Conservation (phyloP, 2,888 invertebrate genomes). For the Ormyrus thymus region DNA sequence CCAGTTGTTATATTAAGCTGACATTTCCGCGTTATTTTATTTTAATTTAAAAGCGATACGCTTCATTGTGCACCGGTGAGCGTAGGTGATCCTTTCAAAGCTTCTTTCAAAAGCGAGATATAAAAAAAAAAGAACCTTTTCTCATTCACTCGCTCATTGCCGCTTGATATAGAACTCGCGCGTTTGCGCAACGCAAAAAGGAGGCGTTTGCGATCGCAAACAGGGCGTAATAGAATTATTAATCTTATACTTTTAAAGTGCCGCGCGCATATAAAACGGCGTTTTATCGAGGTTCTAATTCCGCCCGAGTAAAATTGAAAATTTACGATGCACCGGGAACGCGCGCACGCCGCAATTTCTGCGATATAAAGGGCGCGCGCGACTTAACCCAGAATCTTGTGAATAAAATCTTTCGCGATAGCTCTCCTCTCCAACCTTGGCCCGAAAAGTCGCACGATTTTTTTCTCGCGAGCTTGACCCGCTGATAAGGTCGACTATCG, state of each 20-base stretch:
- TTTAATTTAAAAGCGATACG: not conserved
- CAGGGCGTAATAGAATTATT: no score
- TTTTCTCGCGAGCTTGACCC: not conserved
- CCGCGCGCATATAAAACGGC: no score
- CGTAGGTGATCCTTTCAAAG: not conserved
- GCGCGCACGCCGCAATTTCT: slow-evolving; percentile 3
- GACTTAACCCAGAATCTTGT: slow-evolving; percentile 37
- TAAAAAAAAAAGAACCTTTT: no score
- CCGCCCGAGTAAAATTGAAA: not conserved
- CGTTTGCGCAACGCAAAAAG: no score
- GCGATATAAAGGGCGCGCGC: not conserved
- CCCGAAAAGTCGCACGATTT: not conserved
- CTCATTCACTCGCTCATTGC: no score
- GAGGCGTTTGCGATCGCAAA: no score
- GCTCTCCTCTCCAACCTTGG: slow-evolving; percentile 11
- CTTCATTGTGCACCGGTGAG: not conserved
- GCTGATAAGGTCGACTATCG: not conserved
- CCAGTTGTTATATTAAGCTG: not conserved
- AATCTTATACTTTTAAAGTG: no score
- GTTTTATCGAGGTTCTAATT: not conserved
- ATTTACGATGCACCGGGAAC: not conserved
- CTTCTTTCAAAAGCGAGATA: not conserved
- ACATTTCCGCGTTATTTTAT: not conserved
- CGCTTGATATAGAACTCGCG: no score
- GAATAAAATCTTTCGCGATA: slow-evolving; percentile 16